Conservation (phyloP, 2,797 vertebrate species). For the Characodon lateralis region DNA sequence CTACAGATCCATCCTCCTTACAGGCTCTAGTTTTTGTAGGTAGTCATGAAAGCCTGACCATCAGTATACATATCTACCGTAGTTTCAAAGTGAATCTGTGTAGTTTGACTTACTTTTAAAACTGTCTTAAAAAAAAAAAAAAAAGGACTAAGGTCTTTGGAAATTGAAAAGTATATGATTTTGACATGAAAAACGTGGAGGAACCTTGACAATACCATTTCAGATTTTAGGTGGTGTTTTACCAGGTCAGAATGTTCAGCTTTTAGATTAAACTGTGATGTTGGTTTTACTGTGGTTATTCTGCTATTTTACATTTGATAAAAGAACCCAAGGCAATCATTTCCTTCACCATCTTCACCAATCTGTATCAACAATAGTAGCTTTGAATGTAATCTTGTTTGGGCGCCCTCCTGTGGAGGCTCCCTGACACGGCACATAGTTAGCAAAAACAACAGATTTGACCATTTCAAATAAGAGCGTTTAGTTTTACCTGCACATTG, state of each 20-base stretch:
- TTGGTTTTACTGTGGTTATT: background rate
- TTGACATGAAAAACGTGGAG: background rate
- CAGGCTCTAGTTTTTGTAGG: too few relatives aligned
- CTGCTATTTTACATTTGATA: background rate
- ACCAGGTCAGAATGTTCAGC: background rate
- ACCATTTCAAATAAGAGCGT: background rate
- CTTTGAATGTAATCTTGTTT: background rate
- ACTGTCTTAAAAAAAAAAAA: too few relatives aligned
- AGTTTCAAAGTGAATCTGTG: too few relatives aligned
- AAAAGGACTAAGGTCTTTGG: background rate
- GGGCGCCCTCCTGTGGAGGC: slow-evolving; percentile 7
- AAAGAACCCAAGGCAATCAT: background rate
- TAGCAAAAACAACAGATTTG: background rate
- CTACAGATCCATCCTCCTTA: too few relatives aligned
- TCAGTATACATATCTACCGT: too few relatives aligned
- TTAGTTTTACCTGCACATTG: slow-evolving; percentile 90
- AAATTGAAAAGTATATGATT: background rate
- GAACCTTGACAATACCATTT: background rate
- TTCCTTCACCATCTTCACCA: background rate
- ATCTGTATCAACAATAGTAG: background rate
- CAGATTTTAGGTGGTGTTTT: background rate
- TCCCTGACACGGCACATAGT: background rate
- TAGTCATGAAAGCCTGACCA: too few relatives aligned
- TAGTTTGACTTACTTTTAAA: too few relatives aligned
- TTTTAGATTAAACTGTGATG: background rate